A percentile compares a stretch with the other conserved stretches of the same genome.
Evolutionary conservation across 2,113 vertebrate species (phyloP).

Genomic region (Nipponia nippon): DNA sequence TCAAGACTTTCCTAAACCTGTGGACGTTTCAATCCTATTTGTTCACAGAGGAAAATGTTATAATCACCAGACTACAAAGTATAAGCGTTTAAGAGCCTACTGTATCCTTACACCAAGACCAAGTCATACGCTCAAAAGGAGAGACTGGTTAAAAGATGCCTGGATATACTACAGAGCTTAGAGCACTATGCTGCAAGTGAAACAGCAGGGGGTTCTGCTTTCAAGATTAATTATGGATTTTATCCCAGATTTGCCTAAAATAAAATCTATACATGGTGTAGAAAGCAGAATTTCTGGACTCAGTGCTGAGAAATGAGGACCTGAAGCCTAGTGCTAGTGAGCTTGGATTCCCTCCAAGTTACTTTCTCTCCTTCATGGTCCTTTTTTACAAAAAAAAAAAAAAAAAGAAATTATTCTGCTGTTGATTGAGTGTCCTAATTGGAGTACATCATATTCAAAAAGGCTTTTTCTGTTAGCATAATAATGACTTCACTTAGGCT

Average conservation of each 20-base stretch:
- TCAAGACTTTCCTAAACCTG: background rate
- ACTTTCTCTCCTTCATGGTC: background rate
- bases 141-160: background rate
- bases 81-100: rapidly evolving
- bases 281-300: background rate
- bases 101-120: rapidly evolving
- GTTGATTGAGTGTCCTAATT: background rate
- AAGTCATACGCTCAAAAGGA: background rate
- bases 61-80: background rate
- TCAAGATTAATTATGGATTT: background rate
- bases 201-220: background rate
- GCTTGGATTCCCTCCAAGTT: background rate
- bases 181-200: background rate
- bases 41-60: background rate
- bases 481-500: background rate
- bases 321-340: background rate
- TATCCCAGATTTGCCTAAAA: background rate
- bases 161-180: background rate
- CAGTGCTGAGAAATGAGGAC: background rate
- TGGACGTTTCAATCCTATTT: background rate
- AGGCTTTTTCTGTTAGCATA: background rate
- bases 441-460: background rate
- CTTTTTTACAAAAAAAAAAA: background rate
- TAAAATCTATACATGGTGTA: background rate
- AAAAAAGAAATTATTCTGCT: background rate